Conservation (phyloP, 2,113 vertebrate species). For the Myodes glareolus region DNA sequence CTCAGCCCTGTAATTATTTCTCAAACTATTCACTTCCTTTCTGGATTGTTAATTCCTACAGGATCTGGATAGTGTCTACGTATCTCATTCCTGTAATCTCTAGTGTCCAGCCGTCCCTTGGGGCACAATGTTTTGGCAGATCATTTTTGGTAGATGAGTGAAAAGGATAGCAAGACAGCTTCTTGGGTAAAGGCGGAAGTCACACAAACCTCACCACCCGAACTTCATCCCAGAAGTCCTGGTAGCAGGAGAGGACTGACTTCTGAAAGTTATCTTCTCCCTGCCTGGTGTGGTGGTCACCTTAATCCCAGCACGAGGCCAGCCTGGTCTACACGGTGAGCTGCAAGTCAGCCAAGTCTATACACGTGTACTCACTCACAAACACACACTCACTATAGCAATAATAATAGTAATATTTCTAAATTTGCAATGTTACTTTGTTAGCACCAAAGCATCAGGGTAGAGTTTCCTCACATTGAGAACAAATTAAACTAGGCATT, state of each 20-base stretch:
- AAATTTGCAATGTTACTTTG: not conserved
- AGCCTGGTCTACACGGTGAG: not conserved
- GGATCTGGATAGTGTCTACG: not conserved
- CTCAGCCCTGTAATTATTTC: not conserved
- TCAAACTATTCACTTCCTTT: constrained; percentile 38
- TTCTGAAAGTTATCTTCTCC: not conserved
- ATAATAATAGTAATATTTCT: not conserved
- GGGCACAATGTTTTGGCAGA: not conserved
- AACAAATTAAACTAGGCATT: constrained; percentile 21
- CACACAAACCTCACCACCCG: not conserved
- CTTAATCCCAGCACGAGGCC: not conserved
- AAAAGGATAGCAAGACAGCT: not conserved
- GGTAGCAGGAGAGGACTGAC: not conserved
- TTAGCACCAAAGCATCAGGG: not conserved
- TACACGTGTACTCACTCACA: not conserved
- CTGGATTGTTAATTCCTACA: constrained; percentile 10
- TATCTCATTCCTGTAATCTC: constrained; percentile 24
- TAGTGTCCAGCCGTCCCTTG: not conserved
- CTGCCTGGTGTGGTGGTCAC: accelerated
- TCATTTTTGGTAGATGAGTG: not conserved
- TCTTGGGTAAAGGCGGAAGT: not conserved
- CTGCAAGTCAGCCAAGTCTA: not conserved
- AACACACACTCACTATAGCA: not conserved
- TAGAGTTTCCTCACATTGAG: constrained; percentile 16
- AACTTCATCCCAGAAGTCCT: not conserved